Evolutionary conservation across 2,888 invertebrate species (phyloP).

Genomic region (Thera obeliscata): DNA sequence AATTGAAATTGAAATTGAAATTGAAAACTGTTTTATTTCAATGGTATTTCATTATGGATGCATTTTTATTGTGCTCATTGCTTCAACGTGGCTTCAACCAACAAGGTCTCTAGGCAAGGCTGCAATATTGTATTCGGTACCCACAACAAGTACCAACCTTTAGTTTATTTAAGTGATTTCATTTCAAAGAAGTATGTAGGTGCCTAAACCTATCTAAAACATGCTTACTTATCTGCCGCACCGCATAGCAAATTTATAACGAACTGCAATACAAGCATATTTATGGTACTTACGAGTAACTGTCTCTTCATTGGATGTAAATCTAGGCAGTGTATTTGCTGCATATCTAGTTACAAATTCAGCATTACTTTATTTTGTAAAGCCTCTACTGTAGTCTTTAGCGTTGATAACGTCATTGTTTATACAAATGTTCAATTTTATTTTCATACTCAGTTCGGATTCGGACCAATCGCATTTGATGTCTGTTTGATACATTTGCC

Average conservation of each 20-base stretch:
- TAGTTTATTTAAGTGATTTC: background rate
- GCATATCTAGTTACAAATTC: slow-evolving; percentile 13
- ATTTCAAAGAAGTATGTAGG: background rate
- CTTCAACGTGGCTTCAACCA: slow-evolving; percentile 4
- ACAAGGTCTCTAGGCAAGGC: slow-evolving; percentile 19
- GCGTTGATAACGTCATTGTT: slow-evolving; percentile 24
- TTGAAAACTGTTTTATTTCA: slow-evolving; percentile 22
- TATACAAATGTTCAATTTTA: slow-evolving; percentile 32
- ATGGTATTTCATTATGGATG: slow-evolving; percentile 30
- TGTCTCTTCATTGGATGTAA: background rate
- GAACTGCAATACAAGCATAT: background rate
- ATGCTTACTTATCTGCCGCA: background rate
- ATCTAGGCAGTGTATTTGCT: background rate
- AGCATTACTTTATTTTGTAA: slow-evolving; percentile 16
- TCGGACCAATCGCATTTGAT: slow-evolving; percentile 2
- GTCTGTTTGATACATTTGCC: slow-evolving; percentile 18
- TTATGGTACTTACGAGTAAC: background rate
- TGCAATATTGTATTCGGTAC: slow-evolving; percentile 17
- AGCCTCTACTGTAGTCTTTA: background rate
- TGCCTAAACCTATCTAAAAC: background rate
- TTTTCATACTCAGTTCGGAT: slow-evolving; percentile 6
- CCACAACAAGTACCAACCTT: background rate
- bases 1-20: no score
- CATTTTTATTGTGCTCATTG: slow-evolving; percentile 36
- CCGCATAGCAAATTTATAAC: background rate